Evolutionary conservation across 1,140 invertebrate genomes (phyloP).

Genomic region (Diplogasteroides magnus): DNA sequence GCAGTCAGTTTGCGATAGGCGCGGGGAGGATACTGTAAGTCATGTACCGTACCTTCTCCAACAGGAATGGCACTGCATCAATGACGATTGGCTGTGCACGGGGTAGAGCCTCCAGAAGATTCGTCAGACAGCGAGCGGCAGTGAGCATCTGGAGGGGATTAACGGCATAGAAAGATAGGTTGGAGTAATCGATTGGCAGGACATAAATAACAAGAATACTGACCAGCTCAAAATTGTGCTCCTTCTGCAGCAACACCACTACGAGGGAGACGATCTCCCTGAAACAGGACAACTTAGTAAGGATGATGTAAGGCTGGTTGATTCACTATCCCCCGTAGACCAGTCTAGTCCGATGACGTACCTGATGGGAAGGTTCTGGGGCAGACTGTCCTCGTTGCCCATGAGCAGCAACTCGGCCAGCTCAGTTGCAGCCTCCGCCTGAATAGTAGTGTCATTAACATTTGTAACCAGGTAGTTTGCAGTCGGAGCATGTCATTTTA

Average conservation of each 20-base stretch:
- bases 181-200: too few species aligned
- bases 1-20: too few species aligned
- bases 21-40: too few species aligned
- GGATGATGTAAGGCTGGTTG: too few species aligned
- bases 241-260: conserved; percentile 58
- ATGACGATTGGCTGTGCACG: conserved; percentile 90
- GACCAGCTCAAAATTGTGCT: conserved; percentile 95
- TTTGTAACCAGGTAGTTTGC: too few species aligned
- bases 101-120: conserved; percentile 97
- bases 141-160: conserved; percentile 79
- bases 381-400: conserved; percentile 97
- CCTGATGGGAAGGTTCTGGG: conserved; percentile 65
- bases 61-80: conserved; percentile 81
- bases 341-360: too few species aligned
- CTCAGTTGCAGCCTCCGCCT: conserved; percentile 85
- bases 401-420: conserved; percentile 98
- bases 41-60: conserved; percentile 56
- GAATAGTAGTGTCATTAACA: too few species aligned
- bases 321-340: too few species aligned
- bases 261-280: conserved; percentile 93
- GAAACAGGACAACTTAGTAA: too few species aligned
- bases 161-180: conserved; percentile 18
- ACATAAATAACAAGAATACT: too few species aligned
- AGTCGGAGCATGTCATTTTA: too few species aligned
- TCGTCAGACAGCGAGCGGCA: conserved; percentile 91